Conservation (phyloP, 2,888 invertebrate genomes). For the Protodeltote pygarga region DNA sequence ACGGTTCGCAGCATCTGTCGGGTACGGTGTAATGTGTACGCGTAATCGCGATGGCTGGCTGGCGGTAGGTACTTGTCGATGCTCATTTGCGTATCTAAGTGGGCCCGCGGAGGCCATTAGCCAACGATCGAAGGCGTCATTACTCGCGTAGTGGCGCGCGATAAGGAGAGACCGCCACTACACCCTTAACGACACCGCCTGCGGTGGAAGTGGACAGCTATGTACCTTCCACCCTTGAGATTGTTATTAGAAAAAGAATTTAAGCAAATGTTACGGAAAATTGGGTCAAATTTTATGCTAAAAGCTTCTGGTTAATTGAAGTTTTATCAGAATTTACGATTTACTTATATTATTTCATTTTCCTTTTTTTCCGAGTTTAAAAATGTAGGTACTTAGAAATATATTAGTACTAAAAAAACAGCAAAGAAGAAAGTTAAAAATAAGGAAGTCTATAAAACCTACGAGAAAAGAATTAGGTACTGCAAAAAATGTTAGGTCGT, state of each 20-base stretch:
- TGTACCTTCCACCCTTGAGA: constrained; percentile 60
- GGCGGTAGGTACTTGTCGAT: constrained; percentile 72
- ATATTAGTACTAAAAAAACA: neutral
- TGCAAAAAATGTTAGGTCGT: no score
- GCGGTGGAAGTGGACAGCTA: constrained; percentile 75
- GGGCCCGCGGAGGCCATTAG: constrained; percentile 84
- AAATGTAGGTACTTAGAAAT: constrained; percentile 5
- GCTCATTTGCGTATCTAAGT: constrained; percentile 87
- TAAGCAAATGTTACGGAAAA: constrained; percentile 49
- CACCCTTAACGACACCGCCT: constrained; percentile 75
- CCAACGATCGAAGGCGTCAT: constrained; percentile 83
- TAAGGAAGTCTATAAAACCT: no score
- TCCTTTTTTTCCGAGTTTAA: constrained; percentile 7
- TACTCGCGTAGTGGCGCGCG: constrained; percentile 80
- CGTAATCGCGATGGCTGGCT: constrained; percentile 66
- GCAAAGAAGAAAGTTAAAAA: constrained; percentile 6
- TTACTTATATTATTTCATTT: constrained; percentile 32
- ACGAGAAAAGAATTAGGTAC: no score
- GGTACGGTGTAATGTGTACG: constrained; percentile 64
- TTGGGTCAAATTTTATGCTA: constrained; percentile 50
- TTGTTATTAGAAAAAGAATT: constrained; percentile 56
- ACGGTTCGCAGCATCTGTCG: constrained; percentile 50
- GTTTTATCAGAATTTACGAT: constrained; percentile 45
- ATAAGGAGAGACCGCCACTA: constrained; percentile 77
- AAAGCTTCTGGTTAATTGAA: constrained; percentile 47